A percentile compares a stretch with the other conserved stretches of the same genome.
Evolutionary conservation across 1,140 invertebrate species (phyloP).

Genomic region (Lepidurus arcticus): DNA sequence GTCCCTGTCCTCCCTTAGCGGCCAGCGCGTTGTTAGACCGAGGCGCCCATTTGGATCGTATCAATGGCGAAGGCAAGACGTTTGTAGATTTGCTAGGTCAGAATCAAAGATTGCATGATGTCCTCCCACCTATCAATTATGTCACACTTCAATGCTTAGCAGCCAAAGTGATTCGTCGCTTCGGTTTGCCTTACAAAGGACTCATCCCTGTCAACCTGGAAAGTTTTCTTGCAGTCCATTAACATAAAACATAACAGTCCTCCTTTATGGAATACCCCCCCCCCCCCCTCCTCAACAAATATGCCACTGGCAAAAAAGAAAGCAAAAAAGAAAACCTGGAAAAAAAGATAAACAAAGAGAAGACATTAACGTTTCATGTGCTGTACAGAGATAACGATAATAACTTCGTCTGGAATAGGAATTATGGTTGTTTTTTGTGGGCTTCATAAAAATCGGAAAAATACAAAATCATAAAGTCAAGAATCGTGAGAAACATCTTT

Average conservation of each 20-base stretch:
- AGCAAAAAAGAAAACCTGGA: too few relatives aligned
- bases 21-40: conserved; percentile 62
- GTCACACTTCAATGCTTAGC: conserved; percentile 73
- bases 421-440: too few relatives aligned
- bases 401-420: too few relatives aligned
- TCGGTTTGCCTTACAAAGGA: conserved; percentile 56
- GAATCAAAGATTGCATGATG: conserved; percentile 53
- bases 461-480: too few relatives aligned
- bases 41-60: conserved; percentile 81
- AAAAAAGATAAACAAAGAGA: too few relatives aligned
- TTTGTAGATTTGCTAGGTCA: conserved; percentile 61
- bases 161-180: conserved; percentile 63
- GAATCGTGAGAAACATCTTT: too few relatives aligned
- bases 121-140: conserved; percentile 72
- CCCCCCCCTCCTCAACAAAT: too few relatives aligned
- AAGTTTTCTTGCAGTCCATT: conserved; percentile 52
- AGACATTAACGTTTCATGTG: too few relatives aligned
- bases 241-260: conserved; percentile 36
- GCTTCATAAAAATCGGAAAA: too few relatives aligned
- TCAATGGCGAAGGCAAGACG: conserved; percentile 70
- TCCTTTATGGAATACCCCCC: too few relatives aligned
- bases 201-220: conserved; percentile 53
- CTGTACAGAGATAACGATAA: too few relatives aligned
- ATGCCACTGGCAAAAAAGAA: too few relatives aligned
- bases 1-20: conserved; percentile 53